Conservation (phyloP, 1,140 invertebrate genomes). For the Ceratoteleas bidentatus region DNA sequence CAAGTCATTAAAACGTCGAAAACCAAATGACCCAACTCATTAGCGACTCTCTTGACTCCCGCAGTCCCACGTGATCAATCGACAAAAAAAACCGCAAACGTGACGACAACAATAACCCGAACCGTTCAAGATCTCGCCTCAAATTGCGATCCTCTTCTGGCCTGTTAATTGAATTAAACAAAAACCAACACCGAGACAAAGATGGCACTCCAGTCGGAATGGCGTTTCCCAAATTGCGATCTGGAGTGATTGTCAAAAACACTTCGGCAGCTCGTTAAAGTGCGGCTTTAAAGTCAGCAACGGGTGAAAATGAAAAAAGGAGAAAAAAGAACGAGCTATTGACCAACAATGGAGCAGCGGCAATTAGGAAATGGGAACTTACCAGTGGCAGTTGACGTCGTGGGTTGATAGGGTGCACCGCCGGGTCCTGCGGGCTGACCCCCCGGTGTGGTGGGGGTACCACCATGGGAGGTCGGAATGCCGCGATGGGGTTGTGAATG, state of each 20-base stretch:
- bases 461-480: conserved; percentile 77
- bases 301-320: conserved; percentile 13
- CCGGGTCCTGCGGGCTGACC: conserved; percentile 78
- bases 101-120: conserved; percentile 21
- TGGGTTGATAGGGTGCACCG: conserved; percentile 84
- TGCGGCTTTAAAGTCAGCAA: conserved; percentile 39
- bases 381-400: conserved; percentile 84
- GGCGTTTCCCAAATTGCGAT: conserved; percentile 41
- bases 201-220: conserved; percentile 36
- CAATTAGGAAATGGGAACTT: conserved; percentile 75
- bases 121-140: neutral
- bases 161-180: conserved; percentile 52
- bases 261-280: conserved; percentile 57
- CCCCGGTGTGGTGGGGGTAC: conserved; percentile 77
- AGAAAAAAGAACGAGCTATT: conserved; percentile 47
- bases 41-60: too few species aligned
- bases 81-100: conserved; percentile 5
- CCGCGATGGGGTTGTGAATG: conserved; percentile 81
- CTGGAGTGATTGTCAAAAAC: conserved; percentile 59
- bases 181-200: conserved; percentile 45
- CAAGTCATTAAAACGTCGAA: too few species aligned
- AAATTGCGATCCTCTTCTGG: conserved; percentile 32
- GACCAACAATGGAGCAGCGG: conserved; percentile 63
- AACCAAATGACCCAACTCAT: too few species aligned
- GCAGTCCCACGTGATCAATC: too few species aligned